phyloP scores from a whole-genome alignment of 2,888 invertebrate species.

The Papilio protenor region DNA sequence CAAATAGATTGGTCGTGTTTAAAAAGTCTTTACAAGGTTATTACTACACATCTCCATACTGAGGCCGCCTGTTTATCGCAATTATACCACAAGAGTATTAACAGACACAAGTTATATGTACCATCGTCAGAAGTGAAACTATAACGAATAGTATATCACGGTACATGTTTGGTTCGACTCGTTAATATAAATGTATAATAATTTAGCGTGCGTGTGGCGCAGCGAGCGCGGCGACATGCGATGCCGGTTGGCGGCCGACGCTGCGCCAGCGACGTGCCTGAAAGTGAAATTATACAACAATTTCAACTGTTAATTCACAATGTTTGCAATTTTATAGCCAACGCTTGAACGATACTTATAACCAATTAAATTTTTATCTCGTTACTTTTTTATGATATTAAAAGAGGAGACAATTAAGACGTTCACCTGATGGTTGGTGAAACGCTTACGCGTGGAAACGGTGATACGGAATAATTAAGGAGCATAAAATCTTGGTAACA shows the following conservation, averaged over 20 bases:
- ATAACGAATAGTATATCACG: slow-evolving; percentile 77
- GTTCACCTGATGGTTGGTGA: slow-evolving; percentile 3
- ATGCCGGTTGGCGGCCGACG: slow-evolving; percentile 55
- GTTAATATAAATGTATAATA: slow-evolving; percentile 58
- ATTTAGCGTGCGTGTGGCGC: slow-evolving; percentile 70
- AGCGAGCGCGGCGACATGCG: slow-evolving; percentile 69
- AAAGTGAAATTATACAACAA: slow-evolving; percentile 54
- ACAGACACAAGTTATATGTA: slow-evolving; percentile 16
- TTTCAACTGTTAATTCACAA: slow-evolving; percentile 44
- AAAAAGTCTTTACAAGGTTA: neutral
- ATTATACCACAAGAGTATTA: neutral
- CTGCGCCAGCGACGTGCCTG: slow-evolving; percentile 47
- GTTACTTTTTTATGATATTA: slow-evolving; percentile 17
- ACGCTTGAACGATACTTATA: slow-evolving; percentile 6
- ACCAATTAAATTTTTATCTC: slow-evolving; percentile 19
- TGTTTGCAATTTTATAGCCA: slow-evolving; percentile 16
- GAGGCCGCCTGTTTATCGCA: neutral
- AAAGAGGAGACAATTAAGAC: slow-evolving; percentile 12
- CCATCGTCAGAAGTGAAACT: slow-evolving; percentile 77
- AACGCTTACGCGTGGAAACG: neutral
- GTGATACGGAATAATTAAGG: neutral
- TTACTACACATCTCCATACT: neutral
- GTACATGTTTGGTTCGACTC: slow-evolving; percentile 69
- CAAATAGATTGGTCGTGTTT: neutral
- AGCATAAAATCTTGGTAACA: slow-evolving; percentile 2